Conservation (phyloP, 2,113 vertebrate species). For the Pithys albifrons region DNA sequence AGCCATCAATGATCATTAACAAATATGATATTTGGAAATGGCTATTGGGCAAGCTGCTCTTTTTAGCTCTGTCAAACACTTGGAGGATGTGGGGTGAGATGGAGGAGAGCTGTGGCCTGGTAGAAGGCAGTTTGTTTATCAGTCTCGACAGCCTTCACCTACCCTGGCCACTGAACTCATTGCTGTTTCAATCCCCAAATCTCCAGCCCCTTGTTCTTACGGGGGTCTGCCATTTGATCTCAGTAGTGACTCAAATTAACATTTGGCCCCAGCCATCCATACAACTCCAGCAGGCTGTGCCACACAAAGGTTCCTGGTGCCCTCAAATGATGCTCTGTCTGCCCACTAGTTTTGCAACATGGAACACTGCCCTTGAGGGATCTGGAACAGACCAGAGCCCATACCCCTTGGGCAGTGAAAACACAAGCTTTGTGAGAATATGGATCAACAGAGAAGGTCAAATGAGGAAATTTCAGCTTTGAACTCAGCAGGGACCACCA, state of each 20-base stretch:
- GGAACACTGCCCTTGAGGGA: neutral
- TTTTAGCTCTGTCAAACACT: neutral
- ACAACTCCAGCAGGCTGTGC: neutral
- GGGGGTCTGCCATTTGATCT: neutral
- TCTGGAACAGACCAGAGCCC: neutral
- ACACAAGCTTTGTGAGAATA: neutral
- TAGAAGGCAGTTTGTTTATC: neutral
- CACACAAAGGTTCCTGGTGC: neutral
- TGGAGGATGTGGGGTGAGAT: neutral
- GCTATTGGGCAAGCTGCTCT: neutral
- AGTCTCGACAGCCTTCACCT: neutral
- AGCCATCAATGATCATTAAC: neutral
- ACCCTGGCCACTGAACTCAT: neutral
- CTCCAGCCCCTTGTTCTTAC: neutral
- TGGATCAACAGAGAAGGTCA: neutral
- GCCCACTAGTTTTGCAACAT: neutral
- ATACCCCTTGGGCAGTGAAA: neutral
- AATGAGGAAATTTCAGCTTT: neutral
- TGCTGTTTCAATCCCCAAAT: neutral
- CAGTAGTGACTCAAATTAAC: neutral
- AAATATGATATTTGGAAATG: slow-evolving; percentile 46
- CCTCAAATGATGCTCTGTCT: neutral
- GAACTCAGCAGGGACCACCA: neutral
- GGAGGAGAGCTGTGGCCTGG: neutral
- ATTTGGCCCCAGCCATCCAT: neutral